Evolutionary conservation across 2,113 vertebrate species (phyloP), one percentile per base, ranked within the genome.

Genomic region (Monopterus albus): DNA sequence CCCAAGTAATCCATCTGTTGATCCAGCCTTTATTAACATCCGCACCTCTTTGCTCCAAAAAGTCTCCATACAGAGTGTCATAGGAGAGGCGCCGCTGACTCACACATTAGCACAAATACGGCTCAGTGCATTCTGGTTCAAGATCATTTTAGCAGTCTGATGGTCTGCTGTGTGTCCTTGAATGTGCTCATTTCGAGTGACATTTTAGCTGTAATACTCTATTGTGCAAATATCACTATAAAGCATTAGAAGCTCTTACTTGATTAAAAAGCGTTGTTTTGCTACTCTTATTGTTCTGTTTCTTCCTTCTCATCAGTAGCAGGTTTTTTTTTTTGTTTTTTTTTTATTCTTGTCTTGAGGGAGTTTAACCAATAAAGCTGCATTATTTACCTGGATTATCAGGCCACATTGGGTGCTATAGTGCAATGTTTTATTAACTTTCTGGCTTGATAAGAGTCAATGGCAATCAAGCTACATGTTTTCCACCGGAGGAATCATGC

Each of bases 11-110:
- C 85, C 79, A 74, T 77, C 73, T 86, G 87, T 91, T 86, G 87
- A 92, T 78, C 86, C 84, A 57, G 70, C 53, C 72, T 87, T 90
- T 91, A 91, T 90, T 89, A 90, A 90, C 87, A 81, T 70, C 77
- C 61, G 83, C 73, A 60, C 78, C 77, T 84, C 73, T 87, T 65
- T 79, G 76, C 75, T 84, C 72, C 70, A 66, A 88, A 75, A 90
- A 82, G 70, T 79, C 66, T 64, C 63, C 35, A 35, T 21, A 64
- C 72, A 72, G 35, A 60, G 38, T 14, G 14, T 60, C 66, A 23
- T n/a, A 8, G 38, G 46, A 49, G 46, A 73, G 56, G 17, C 17
- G 0, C 9, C 2, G 21, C 38, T 50, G 42, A 39, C 25, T 51
- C 45, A 14, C 13, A 64, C 64, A 50, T 17, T 17, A 26, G 26